Evolutionary conservation across 2,888 invertebrate genomes (phyloP).

Genomic region (Celastrina argiolus): DNA sequence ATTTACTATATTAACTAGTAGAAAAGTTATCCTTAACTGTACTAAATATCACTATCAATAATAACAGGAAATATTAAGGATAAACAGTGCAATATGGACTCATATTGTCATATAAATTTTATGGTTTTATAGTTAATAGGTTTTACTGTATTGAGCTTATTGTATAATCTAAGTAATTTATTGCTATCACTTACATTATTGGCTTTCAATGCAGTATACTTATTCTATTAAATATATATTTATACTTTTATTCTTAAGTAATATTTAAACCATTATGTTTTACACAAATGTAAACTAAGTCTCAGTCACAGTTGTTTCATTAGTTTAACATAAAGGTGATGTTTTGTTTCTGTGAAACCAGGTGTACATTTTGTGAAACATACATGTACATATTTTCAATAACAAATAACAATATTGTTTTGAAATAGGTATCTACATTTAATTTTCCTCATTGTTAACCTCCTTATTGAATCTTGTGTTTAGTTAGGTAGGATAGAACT

Average conservation of each 20-base stretch:
- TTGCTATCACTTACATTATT: too few species aligned
- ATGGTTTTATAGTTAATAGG: background rate
- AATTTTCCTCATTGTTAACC: conserved; percentile 19
- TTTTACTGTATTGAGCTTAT: background rate
- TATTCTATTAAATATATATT: background rate
- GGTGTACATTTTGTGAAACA: conserved; percentile 15
- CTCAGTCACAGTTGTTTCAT: background rate
- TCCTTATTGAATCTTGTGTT: background rate
- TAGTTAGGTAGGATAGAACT: background rate
- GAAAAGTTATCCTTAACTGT: background rate
- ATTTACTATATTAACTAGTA: background rate
- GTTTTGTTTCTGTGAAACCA: background rate
- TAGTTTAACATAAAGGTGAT: background rate
- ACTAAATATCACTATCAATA: background rate
- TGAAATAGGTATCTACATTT: background rate
- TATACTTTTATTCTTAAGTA: background rate
- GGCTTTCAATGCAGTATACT: background rate
- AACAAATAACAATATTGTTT: conserved; percentile 16
- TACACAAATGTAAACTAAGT: background rate
- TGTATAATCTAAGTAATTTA: too few species aligned
- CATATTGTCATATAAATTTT: background rate
- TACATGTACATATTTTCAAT: conserved; percentile 10
- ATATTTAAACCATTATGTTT: background rate
- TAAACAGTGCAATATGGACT: background rate
- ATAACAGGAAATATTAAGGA: background rate